Evolutionary conservation across 2,888 invertebrate species (phyloP).

Genomic region (Agonopterix alstromeriana): DNA sequence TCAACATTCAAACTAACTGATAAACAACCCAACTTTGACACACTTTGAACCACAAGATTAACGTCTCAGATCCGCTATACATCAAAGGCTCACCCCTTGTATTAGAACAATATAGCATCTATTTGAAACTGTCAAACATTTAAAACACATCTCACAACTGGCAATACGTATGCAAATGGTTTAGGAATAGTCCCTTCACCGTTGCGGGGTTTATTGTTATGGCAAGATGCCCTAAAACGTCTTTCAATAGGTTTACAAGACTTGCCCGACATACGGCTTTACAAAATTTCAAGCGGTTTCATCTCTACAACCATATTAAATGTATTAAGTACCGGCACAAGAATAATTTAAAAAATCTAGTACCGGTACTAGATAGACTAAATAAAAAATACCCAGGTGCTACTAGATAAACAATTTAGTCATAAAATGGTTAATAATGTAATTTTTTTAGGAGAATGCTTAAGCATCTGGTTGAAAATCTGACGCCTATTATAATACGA

Average conservation of each 20-base stretch:
- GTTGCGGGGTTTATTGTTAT: slow-evolving; percentile 61
- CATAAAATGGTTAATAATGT: too few relatives aligned
- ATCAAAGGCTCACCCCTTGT: slow-evolving; percentile 21
- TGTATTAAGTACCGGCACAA: too few relatives aligned
- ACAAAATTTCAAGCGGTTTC: too few relatives aligned
- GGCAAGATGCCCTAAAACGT: slow-evolving; percentile 56
- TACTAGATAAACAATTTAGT: too few relatives aligned
- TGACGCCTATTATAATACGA: too few relatives aligned
- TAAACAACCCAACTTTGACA: slow-evolving; percentile 15
- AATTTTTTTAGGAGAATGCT: too few relatives aligned
- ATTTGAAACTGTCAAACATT: slow-evolving; percentile 68
- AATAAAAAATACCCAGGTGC: too few relatives aligned
- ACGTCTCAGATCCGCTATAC: slow-evolving; percentile 16
- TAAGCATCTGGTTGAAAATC: too few relatives aligned
- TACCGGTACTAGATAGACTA: too few relatives aligned
- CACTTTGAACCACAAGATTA: slow-evolving; percentile 15
- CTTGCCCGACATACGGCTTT: too few relatives aligned
- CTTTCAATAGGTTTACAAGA: slow-evolving; percentile 42
- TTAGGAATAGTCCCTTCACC: slow-evolving; percentile 30
- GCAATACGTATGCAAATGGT: slow-evolving; percentile 64
- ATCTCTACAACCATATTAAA: too few relatives aligned
- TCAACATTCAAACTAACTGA: slow-evolving; percentile 7
- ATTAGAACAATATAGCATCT: slow-evolving; percentile 33
- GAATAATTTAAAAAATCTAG: too few relatives aligned
- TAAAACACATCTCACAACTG: slow-evolving; percentile 36